These are phyloP conservation scores for Fragum sueziense DNA, from an alignment of 2,888 invertebrate species.

Conservation along the genomic window DNA sequence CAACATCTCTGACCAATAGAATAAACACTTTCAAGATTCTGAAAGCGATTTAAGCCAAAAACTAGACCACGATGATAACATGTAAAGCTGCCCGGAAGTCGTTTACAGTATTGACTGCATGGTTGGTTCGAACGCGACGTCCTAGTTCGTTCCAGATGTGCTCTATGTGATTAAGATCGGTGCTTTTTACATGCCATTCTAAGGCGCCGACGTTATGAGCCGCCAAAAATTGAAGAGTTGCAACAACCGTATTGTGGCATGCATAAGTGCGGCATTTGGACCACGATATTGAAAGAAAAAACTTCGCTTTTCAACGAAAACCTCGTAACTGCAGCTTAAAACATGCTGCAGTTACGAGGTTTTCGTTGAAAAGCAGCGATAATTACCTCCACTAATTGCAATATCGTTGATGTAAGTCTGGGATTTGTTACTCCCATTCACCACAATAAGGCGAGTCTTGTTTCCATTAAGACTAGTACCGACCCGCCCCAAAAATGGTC, in stretches of 20 bases:
- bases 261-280: too few relatives aligned
- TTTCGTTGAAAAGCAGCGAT: too few relatives aligned
- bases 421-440: neutral
- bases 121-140: neutral
- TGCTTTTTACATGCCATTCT: conserved; percentile 12
- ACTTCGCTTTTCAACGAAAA: too few relatives aligned
- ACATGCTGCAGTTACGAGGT: too few relatives aligned
- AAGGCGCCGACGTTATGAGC: conserved; percentile 17
- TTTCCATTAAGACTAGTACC: conserved; percentile 4
- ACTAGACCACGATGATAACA: too few relatives aligned
- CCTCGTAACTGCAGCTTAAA: too few relatives aligned
- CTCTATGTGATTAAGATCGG: conserved; percentile 12
- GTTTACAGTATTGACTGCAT: too few relatives aligned
- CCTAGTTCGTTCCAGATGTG: conserved; percentile 1
- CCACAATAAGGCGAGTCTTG: conserved; percentile 14
- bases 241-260: neutral
- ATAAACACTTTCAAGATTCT: too few relatives aligned
- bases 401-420: conserved; percentile 17
- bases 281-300: too few relatives aligned
- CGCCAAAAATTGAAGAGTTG: neutral
- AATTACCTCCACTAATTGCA: neutral
- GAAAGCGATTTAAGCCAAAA: too few relatives aligned
- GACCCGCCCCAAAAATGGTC: conserved; percentile 9
- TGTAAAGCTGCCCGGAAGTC: too few relatives aligned
- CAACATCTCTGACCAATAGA: too few relatives aligned